Conservation (phyloP, 2,888 invertebrate species). For the Oasisia sp. region DNA sequence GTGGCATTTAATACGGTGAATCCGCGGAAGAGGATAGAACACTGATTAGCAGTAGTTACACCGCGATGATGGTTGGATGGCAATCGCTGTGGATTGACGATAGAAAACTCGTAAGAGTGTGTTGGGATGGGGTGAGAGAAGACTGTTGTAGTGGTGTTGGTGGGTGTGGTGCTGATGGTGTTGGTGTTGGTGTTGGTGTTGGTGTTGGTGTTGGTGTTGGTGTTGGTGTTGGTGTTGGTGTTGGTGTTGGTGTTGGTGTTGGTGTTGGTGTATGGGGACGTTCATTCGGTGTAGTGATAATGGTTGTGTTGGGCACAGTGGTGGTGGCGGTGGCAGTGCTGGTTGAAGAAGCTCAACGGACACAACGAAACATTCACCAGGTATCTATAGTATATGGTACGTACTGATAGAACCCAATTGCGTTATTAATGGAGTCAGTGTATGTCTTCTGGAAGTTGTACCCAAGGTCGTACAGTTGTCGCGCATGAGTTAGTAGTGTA, state of each 20-base stretch:
- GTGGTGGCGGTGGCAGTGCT: neutral
- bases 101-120: no score
- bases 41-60: no score
- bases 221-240: neutral
- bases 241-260: neutral
- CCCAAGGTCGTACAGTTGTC: slow-evolving; percentile 67
- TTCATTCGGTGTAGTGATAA: neutral
- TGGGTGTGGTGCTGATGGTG: neutral
- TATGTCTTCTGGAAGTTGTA: slow-evolving; percentile 68
- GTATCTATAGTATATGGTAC: neutral
- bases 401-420: slow-evolving; percentile 67
- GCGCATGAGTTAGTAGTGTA: slow-evolving; percentile 68
- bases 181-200: neutral
- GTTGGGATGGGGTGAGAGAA: no score
- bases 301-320: neutral
- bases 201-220: neutral
- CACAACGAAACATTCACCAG: neutral
- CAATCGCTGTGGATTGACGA: no score
- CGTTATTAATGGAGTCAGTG: slow-evolving; percentile 69
- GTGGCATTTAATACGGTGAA: neutral
- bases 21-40: no score
- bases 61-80: no score
- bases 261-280: neutral
- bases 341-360: neutral
- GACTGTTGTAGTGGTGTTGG: no score